A percentile compares a stretch with the other conserved stretches of the same genome.
These are phyloP conservation scores for Piliocolobus tephrosceles DNA, from an alignment of 2,113 vertebrate species.

Conservation along the genomic window DNA sequence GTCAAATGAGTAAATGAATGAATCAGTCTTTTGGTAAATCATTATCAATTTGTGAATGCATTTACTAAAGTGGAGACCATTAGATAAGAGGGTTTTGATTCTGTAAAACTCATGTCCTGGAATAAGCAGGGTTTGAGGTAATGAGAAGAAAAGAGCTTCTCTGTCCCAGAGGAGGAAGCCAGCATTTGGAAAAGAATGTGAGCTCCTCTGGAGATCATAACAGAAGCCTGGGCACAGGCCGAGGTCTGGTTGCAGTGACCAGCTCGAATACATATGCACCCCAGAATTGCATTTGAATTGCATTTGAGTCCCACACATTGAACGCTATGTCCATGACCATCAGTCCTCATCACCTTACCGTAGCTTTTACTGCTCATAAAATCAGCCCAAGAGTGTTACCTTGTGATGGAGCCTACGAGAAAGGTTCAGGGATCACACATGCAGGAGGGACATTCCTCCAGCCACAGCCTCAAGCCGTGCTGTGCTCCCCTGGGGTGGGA, in stretches of 20 bases:
- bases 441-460: neutral
- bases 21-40: neutral
- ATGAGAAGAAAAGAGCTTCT: neutral
- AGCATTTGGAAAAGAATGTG: neutral
- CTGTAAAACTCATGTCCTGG: neutral
- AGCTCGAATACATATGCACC: neutral
- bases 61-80: neutral
- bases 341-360: accelerated
- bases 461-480: neutral
- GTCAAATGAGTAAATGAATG: neutral
- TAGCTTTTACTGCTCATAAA: neutral
- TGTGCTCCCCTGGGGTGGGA: neutral
- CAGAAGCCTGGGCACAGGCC: neutral
- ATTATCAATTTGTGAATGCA: neutral
- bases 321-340: neutral
- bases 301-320: accelerated
- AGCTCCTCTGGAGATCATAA: neutral
- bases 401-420: neutral
- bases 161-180: neutral
- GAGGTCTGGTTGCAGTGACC: neutral
- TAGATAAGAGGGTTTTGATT: neutral
- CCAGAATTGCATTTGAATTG: neutral
- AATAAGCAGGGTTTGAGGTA: neutral
- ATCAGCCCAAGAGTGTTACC: neutral
- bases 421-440: neutral